These are phyloP conservation scores for Blomia tropicalis DNA, from an alignment of 2,888 invertebrate species.

Conservation along the genomic window DNA sequence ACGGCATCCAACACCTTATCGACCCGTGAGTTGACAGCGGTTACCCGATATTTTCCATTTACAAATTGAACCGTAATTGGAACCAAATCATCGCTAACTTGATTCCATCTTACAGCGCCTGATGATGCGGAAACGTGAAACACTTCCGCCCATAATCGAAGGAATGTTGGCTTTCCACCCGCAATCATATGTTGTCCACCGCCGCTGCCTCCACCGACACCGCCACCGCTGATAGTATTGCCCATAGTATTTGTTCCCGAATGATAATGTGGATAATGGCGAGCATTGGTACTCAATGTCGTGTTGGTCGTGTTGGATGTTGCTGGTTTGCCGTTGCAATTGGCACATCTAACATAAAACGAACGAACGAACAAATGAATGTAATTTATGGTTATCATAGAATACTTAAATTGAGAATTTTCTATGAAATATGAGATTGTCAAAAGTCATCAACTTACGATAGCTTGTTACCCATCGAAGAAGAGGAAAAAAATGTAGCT, in stretches of 20 bases:
- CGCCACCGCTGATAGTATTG: too few relatives aligned
- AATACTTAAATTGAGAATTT: background rate
- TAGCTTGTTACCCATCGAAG: conserved; percentile 9
- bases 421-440: background rate
- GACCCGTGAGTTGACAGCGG: conserved; percentile 95
- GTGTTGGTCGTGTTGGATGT: too few relatives aligned
- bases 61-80: conserved; percentile 96
- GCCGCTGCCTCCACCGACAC: background rate
- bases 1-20: conserved; percentile 95
- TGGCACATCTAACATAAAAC: background rate
- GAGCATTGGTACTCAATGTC: background rate
- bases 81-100: conserved; percentile 91
- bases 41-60: conserved; percentile 94
- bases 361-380: too few relatives aligned
- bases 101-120: conserved; percentile 83
- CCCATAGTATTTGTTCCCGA: too few relatives aligned
- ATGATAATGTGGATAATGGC: background rate
- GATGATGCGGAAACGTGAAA: conserved; percentile 81
- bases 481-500: too few relatives aligned
- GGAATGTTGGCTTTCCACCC: conserved; percentile 18
- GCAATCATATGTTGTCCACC: background rate
- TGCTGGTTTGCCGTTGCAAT: conserved; percentile 15
- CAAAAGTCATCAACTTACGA: background rate
- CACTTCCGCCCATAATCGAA: conserved; percentile 88
- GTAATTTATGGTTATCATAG: background rate